These are phyloP conservation scores for Spea bombifrons DNA, from an alignment of 2,113 vertebrate genomes.

Conservation along the genomic window DNA sequence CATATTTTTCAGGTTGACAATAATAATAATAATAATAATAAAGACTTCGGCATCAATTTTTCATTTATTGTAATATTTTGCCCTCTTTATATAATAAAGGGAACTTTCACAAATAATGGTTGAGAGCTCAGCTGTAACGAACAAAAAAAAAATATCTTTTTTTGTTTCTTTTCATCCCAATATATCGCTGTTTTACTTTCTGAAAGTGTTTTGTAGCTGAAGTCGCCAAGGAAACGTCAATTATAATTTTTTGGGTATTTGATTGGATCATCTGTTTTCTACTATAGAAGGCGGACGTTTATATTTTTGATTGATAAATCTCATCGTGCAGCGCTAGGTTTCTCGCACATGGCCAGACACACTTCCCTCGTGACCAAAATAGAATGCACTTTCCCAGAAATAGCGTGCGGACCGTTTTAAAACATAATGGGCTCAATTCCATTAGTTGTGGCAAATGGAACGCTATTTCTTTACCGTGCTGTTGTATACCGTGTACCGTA, in stretches of 20 bases:
- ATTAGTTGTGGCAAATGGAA: background rate
- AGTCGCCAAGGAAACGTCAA: background rate
- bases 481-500: background rate
- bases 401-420: background rate
- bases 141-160: too few species aligned
- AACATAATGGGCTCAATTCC: background rate
- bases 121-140: too few species aligned
- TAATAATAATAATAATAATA: too few species aligned
- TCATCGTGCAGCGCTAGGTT: background rate
- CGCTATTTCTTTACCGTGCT: background rate
- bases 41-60: too few species aligned
- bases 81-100: too few species aligned
- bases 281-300: background rate
- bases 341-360: background rate
- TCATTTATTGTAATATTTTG: too few species aligned
- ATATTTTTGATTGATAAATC: constrained; percentile 4
- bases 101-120: too few species aligned
- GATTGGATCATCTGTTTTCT: background rate
- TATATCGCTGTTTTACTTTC: too few species aligned
- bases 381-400: background rate
- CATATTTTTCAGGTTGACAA: too few species aligned
- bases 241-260: background rate
- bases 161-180: too few species aligned
- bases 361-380: background rate
- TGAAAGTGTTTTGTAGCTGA: too few species aligned